A percentile compares a stretch with the other conserved stretches of the same genome.
phyloP scores from a whole-genome alignment of 2,113 vertebrate species.

The Plecotus auritus region DNA sequence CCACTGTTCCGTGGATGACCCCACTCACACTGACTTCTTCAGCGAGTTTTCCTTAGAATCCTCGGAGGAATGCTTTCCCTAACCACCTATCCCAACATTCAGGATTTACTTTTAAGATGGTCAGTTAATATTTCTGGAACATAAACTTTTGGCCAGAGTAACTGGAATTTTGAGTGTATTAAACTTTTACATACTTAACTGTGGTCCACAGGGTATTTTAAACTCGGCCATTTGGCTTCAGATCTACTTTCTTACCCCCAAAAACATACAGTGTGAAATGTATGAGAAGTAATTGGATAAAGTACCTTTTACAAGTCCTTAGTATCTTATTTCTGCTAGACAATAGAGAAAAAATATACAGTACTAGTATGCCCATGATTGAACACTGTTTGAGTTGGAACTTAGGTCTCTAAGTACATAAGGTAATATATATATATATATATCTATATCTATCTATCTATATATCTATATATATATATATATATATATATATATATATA shows the following conservation, averaged over 20 bases:
- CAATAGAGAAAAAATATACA: not conserved
- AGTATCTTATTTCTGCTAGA: constrained; percentile 17
- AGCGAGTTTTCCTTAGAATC: not conserved
- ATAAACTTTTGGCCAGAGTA: constrained; percentile 55
- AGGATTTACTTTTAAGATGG: constrained; percentile 47
- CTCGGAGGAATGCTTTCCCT: not conserved
- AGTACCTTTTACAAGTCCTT: not conserved
- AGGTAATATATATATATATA: not conserved
- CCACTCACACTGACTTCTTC: not conserved
- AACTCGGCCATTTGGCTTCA: constrained; percentile 43
- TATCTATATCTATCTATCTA: too few species aligned
- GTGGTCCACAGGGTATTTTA: constrained; percentile 52
- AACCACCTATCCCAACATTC: not conserved
- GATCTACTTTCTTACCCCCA: not conserved
- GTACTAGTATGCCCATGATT: not conserved
- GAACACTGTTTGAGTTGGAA: not conserved
- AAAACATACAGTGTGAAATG: constrained; percentile 5
- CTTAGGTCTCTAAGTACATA: not conserved
- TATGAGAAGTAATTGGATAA: constrained; percentile 31
- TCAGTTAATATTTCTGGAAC: constrained; percentile 60
- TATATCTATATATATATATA: not conserved
- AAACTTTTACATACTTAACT: constrained; percentile 65
- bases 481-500: not conserved
- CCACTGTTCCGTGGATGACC: not conserved
- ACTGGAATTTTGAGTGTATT: constrained; percentile 68